Evolutionary conservation across 1,140 invertebrate species (phyloP), one percentile per base, ranked within the genome.

Genomic region (Tetragonula clypearis): DNA sequence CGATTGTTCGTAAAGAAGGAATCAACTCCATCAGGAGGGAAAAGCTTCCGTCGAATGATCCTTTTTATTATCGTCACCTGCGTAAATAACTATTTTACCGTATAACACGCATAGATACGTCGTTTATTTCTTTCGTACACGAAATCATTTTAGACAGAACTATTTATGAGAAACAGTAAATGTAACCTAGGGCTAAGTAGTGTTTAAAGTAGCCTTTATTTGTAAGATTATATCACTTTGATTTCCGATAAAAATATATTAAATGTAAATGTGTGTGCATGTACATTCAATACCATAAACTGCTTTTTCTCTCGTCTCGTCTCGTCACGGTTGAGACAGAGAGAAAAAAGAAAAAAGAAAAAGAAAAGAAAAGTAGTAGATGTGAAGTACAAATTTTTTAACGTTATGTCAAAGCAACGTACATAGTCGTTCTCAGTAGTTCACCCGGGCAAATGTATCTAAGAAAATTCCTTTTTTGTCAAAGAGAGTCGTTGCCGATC

Each of bases 181-280:
- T 91, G 77, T 90, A 92, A 80, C 77, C 89, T 90, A 87, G 88
- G 85, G 72, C 82, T 90, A 88, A 87, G 81, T 90, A 84, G 88
- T 86, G 87, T 86, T 35, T 88, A 90, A 89, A 88, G 88, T 87
- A 86, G 74, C 19, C 68, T 78, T 90, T 86, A 86, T 92, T 93
- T 93, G 91, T 93, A 92, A 93, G 88, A 92, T 92, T 92, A 90
- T 91, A 90, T 89, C 86, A 84, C 85, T 89, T 86, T 89, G 88
- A 90, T 92, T 91, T 87, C 81, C 86, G 85, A 90, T 85, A 88
- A 87, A 30, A 92, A 90, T 91, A 92, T 92, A 93, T 90, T 90
- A 92, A 92, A 86, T 85, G 85, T 86, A 86, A 79, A 86, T 86
- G 73, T 84, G 82, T 86, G 79, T 75, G 84, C 77, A 62, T 62